Evolutionary conservation across 2,113 vertebrate genomes (phyloP).

Genomic region (Gallinago paraguaiae): DNA sequence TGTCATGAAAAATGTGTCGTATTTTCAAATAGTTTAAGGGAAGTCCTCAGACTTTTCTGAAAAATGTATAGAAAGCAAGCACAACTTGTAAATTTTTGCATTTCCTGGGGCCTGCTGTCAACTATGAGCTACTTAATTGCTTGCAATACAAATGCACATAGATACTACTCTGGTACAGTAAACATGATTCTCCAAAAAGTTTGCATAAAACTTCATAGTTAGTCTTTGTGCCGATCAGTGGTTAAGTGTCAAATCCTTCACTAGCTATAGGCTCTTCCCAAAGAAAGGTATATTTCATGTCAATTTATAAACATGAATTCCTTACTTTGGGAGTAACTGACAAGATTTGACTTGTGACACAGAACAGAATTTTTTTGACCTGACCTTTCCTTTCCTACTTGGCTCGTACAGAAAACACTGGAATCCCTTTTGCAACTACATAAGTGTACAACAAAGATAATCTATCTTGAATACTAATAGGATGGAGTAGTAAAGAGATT

Average conservation of each 20-base stretch:
- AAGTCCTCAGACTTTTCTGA: not conserved
- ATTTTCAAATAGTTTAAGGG: not conserved
- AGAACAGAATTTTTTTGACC: conserved; percentile 23
- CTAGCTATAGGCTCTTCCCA: conserved; percentile 8
- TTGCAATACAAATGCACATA: not conserved
- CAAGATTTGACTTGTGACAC: conserved; percentile 40
- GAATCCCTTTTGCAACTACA: conserved; percentile 19
- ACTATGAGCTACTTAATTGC: not conserved
- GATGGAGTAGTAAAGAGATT: conserved; percentile 46
- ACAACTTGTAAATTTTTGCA: not conserved
- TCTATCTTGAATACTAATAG: conserved; percentile 66
- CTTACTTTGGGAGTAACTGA: conserved; percentile 9
- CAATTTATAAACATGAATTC: conserved; percentile 20
- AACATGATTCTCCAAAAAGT: not conserved
- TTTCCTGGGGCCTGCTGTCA: not conserved
- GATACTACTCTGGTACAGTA: not conserved
- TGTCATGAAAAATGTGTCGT: not conserved
- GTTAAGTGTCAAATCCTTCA: conserved; percentile 45
- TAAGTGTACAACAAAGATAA: conserved; percentile 65
- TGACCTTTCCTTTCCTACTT: conserved; percentile 49
- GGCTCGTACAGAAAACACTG: conserved; percentile 10
- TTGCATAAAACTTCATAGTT: not conserved
- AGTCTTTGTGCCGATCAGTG: not conserved
- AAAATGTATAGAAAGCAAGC: not conserved
- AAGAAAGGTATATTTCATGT: conserved; percentile 39